Evolutionary conservation across 1,140 invertebrate species (phyloP), one percentile per base, ranked within the genome.

Genomic region (Neodiprion virginianus): DNA sequence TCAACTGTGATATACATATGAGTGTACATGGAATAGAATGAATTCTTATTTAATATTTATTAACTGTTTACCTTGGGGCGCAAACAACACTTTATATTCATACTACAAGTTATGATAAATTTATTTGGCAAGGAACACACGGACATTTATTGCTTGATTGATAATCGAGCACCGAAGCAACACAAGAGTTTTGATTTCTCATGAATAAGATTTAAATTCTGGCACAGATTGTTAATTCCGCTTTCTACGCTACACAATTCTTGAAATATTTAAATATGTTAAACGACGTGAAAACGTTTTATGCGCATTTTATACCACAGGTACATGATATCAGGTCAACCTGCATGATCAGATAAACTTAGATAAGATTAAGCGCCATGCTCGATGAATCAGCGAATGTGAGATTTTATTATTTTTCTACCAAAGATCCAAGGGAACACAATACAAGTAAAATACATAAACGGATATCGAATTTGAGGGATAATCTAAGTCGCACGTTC

Each of bases 331-430:
- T 71, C 70, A 50, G 28, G 48, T 40, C 21, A 12, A 50, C 28
- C 21, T 14, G 7, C 21, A 49, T 12, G n/a, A 50, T 12, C 10
- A 48, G 70, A 71, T 71, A 71, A 49, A 71, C 10, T 7, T 49
- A 47, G 70, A 71, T 71, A 71, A 71, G 70, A 71, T 71, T 71
- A 71, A 50, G 10, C 4, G 23, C n/a, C n/a, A 11, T 12, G n/a
- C 47, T 48, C 1, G 17, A 69, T 61, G 53, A 61, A 21, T 21
- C 17, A 21, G 17, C 17, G 17, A 21, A 0, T 21, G 1, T 40
- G 5, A 40, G 28, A 40, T 40, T 40, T 40, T 3, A 40, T 40
- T 40, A 3, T 40, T 1, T 40, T 40, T 40, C 28, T 40, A 40
- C 1, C 28, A 40, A 40, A 40, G 28, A 40, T 40, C 28, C 28